Evolutionary conservation across 2,888 invertebrate species (phyloP), one percentile per base, ranked within the genome.

Genomic region (Melinopterus prodromus): DNA sequence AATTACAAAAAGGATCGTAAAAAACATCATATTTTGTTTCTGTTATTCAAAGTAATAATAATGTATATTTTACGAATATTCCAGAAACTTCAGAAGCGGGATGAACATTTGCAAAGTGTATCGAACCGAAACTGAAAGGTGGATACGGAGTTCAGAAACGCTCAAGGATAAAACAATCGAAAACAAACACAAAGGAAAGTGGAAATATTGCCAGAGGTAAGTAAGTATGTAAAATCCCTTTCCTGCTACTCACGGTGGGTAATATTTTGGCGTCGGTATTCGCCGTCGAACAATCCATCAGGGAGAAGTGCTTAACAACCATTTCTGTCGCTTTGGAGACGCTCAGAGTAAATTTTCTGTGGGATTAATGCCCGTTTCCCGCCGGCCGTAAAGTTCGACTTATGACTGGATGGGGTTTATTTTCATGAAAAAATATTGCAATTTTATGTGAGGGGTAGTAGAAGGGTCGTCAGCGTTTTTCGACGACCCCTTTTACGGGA

Each of bases 271-370:
- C 7, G 53, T 53, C 53, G 5, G 53, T 26, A 26, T 26, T 26
- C 26, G 26, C 26, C 26, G 26, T 26, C 26, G 26, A 12, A 53
- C 53, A 53, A 53, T 53, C 53, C 53, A 53, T 53, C 53, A 53
- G 53, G 53, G 53, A 53, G 53, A 53, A 53, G 53, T 53, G 53
- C 53, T 53, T 53, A 53, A 53, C 53, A 53, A 53, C 53, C 53
- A 12, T 53, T 53, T 53, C 53, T 53, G 53, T 53, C 53, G 7
- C 53, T 53, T 53, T 53, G 53, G 12, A 7, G 53, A 53, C 53
- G 53, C 53, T 53, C 53, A 53, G 5, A 53, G 53, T 53, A 53
- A 53, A 53, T 53, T 53, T 53, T 53, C 53, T 7, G 12, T 2
- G 53, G 53, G 53, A 53, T 53, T 53, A 53, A 53, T 53, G 53